Evolutionary conservation across 2,797 vertebrate genomes (phyloP).

Genomic region (Tragopan temminckii): DNA sequence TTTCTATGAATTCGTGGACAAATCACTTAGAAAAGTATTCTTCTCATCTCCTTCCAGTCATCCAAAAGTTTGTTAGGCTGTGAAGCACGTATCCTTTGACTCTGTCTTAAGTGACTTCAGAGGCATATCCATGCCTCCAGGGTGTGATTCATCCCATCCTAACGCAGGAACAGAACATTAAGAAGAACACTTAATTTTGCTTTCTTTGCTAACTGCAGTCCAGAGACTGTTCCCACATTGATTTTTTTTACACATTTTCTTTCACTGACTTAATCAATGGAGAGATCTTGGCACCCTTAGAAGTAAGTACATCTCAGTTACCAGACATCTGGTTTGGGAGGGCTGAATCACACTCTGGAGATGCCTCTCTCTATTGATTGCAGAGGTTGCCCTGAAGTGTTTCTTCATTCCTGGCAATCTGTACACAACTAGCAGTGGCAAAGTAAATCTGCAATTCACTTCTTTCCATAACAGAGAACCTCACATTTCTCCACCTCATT

Average conservation of each 20-base stretch:
- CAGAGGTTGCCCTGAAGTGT: not conserved
- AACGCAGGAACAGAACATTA: constrained; percentile 5
- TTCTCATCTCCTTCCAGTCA: not conserved
- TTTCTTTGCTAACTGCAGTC: constrained; percentile 19
- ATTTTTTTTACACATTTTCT: constrained; percentile 30
- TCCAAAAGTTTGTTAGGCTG: constrained; percentile 19
- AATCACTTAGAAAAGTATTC: not conserved
- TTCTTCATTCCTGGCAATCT: not conserved
- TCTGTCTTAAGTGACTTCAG: constrained; percentile 30
- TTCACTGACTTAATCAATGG: not conserved
- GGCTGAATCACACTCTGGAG: not conserved
- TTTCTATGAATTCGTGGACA: not conserved
- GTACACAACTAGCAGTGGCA: too few relatives aligned
- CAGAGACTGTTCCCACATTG: constrained; percentile 3
- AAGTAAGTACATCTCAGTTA: not conserved
- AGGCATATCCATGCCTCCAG: not conserved
- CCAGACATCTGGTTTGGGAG: not conserved
- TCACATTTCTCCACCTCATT: not conserved
- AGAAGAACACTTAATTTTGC: constrained; percentile 46
- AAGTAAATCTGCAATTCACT: not conserved
- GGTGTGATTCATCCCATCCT: constrained; percentile 11
- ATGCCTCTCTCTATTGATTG: not conserved
- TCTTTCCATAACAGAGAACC: not conserved
- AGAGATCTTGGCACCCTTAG: not conserved
- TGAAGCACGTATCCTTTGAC: not conserved